phyloP scores from a whole-genome alignment of 2,888 invertebrate species.

The Caenorhabditis sp. region DNA sequence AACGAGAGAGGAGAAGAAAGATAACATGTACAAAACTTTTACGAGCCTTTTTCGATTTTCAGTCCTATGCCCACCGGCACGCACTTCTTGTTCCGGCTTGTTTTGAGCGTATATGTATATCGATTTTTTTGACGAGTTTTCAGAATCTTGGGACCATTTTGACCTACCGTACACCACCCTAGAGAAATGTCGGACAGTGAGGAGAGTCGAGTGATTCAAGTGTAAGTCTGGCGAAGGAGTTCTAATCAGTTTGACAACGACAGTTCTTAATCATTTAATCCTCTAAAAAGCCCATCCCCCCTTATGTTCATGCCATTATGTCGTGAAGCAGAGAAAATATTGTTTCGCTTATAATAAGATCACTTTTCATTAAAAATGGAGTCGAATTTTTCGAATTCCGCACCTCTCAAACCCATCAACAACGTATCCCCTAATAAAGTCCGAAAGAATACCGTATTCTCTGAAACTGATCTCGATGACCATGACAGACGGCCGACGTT shows the following conservation, averaged over 20 bases:
- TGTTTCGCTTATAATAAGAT: slow-evolving; percentile 19
- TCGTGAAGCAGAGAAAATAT: too few relatives aligned
- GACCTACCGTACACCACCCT: neutral
- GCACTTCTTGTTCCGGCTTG: slow-evolving; percentile 18
- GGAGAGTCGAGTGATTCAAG: slow-evolving; percentile 36
- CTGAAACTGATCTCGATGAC: slow-evolving; percentile 23
- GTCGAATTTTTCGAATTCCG: slow-evolving; percentile 19
- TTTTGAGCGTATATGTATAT: neutral
- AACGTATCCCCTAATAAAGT: slow-evolving; percentile 13
- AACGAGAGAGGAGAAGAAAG: slow-evolving; percentile 7
- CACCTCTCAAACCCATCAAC: slow-evolving; percentile 2
- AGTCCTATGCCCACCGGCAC: slow-evolving; percentile 3
- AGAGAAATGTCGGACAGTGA: slow-evolving; percentile 49
- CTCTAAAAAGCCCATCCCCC: neutral
- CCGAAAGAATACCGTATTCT: slow-evolving; percentile 17
- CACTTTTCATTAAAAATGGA: neutral
- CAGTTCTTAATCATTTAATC: slow-evolving; percentile 12
- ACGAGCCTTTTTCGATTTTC: slow-evolving; percentile 49
- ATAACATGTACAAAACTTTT: slow-evolving; percentile 36
- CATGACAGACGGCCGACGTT: slow-evolving; percentile 50
- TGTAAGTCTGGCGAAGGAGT: slow-evolving; percentile 31
- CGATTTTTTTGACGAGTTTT: slow-evolving; percentile 3
- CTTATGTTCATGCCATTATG: neutral
- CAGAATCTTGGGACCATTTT: neutral
- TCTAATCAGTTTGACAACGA: slow-evolving; percentile 26